Evolutionary conservation across 2,113 vertebrate species (phyloP).

Genomic region (Alligator mississippiensis): DNA sequence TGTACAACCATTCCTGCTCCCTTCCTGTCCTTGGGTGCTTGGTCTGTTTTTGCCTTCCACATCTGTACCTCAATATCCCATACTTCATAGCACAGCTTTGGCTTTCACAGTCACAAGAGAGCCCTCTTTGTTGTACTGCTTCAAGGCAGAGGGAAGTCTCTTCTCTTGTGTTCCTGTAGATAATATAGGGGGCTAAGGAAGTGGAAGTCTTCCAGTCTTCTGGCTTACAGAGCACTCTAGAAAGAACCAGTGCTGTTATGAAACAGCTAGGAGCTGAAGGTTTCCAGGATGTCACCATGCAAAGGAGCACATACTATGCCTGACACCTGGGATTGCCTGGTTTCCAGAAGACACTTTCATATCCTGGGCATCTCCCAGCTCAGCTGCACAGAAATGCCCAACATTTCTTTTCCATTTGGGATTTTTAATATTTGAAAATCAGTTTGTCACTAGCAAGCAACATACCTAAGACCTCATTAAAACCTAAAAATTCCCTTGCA

Average conservation of each 20-base stretch:
- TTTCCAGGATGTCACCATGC: background rate
- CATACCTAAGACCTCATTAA: background rate
- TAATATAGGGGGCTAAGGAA: background rate
- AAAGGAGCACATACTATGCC: background rate
- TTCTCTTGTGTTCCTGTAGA: background rate
- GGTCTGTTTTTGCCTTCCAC: background rate
- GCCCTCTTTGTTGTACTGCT: background rate
- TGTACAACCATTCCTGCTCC: background rate
- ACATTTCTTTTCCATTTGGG: background rate
- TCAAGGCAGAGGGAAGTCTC: background rate
- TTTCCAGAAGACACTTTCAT: background rate
- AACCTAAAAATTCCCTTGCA: background rate
- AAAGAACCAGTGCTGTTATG: background rate
- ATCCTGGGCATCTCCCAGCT: background rate
- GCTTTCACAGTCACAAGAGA: background rate
- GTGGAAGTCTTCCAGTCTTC: background rate
- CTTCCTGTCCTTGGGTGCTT: background rate
- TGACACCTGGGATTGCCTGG: background rate
- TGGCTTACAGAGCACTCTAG: background rate
- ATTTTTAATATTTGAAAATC: background rate
- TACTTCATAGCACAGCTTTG: background rate
- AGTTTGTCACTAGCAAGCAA: background rate
- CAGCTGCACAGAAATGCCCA: background rate
- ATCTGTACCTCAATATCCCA: background rate
- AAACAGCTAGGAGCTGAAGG: background rate